A percentile compares a stretch with the other conserved stretches of the same genome.
Evolutionary conservation across 2,797 vertebrate genomes (phyloP).

Genomic region (Premnoplex brunnescens): DNA sequence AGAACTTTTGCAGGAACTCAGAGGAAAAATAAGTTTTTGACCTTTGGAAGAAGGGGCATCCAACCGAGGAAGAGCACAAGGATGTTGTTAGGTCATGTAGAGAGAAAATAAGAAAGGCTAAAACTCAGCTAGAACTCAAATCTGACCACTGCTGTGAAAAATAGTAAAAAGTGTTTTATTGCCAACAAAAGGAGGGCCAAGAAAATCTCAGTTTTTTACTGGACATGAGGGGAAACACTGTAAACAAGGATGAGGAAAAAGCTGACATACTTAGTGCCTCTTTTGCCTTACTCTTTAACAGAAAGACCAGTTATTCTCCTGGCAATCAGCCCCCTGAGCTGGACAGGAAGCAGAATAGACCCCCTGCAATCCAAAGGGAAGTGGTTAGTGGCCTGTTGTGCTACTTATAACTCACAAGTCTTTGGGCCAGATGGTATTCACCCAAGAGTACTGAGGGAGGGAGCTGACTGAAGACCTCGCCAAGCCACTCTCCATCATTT

Average conservation of each 20-base stretch:
- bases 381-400: background rate
- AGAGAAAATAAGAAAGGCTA: background rate
- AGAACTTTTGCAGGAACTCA: background rate
- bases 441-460: background rate
- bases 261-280: background rate
- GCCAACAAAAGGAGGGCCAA: background rate
- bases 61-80: background rate
- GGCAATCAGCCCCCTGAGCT: background rate
- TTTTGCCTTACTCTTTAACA: background rate
- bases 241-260: background rate
- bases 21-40: background rate
- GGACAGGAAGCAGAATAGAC: background rate
- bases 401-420: background rate
- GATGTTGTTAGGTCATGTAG: background rate
- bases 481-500: background rate
- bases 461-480: background rate
- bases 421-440: too few relatives aligned
- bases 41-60: background rate
- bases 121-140: background rate
- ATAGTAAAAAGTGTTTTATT: background rate
- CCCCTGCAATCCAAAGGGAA: background rate
- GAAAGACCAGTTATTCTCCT: background rate
- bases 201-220: background rate
- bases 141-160: background rate
- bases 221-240: background rate